phyloP scores from a whole-genome alignment of 2,113 vertebrate species.

The Aspiorhynchus laticeps region DNA sequence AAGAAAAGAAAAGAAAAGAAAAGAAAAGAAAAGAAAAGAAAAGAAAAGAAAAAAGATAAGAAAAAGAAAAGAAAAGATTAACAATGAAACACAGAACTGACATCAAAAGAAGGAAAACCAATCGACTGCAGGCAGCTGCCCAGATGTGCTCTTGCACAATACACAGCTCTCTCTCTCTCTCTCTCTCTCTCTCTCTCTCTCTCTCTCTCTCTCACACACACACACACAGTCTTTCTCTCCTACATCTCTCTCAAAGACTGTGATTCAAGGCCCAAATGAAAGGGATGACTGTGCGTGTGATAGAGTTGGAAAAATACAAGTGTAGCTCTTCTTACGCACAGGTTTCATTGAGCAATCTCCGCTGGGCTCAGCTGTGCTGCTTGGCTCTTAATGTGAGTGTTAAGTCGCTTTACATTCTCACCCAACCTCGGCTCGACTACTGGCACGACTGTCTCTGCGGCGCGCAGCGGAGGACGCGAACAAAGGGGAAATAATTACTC shows the following conservation, averaged over 20 bases:
- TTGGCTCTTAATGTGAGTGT: slow-evolving; percentile 77
- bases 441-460: slow-evolving; percentile 66
- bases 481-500: slow-evolving; percentile 70
- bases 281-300: slow-evolving; percentile 25
- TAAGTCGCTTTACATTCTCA: slow-evolving; percentile 64
- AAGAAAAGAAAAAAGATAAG: not conserved
- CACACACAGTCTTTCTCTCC: slow-evolving; percentile 35
- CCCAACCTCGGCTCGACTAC: slow-evolving; percentile 59
- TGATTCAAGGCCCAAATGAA: slow-evolving; percentile 34
- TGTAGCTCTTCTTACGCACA: slow-evolving; percentile 32
- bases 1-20: not conserved
- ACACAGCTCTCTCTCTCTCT: slow-evolving; percentile 30
- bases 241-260: slow-evolving; percentile 8
- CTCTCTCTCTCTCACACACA: slow-evolving; percentile 52
- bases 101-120: not conserved
- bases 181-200: slow-evolving; percentile 35
- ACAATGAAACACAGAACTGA: slow-evolving; percentile 10
- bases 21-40: not conserved
- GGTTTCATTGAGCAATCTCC: slow-evolving; percentile 73
- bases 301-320: not conserved
- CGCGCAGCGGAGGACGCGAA: slow-evolving; percentile 52
- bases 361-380: slow-evolving; percentile 72
- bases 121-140: not conserved
- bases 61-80: not conserved
- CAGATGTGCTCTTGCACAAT: slow-evolving; percentile 19